Conservation (phyloP, 2,888 invertebrate species). For the Elysia crispata region DNA sequence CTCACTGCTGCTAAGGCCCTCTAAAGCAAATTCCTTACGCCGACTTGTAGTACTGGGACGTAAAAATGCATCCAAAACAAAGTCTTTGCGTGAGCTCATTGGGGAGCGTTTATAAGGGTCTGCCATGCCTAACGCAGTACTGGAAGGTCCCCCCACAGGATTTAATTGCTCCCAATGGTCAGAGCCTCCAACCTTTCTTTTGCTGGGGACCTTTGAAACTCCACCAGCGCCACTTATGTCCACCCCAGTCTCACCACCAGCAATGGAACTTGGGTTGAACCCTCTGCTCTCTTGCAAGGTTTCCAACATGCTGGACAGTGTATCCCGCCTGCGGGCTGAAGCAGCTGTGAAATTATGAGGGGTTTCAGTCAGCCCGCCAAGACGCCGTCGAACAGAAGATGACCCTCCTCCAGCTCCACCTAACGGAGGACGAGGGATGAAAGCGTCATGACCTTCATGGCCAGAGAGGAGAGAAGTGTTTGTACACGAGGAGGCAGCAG, state of each 20-base stretch:
- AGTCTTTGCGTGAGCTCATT: conserved; percentile 53
- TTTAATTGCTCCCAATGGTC: conserved; percentile 28
- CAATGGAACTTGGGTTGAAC: neutral
- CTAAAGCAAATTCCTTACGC: conserved; percentile 71
- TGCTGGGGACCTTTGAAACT: conserved; percentile 22
- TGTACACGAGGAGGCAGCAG: neutral
- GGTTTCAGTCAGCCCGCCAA: conserved; percentile 36
- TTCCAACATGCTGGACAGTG: conserved; percentile 41
- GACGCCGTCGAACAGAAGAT: conserved; percentile 23
- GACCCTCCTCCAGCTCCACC: neutral
- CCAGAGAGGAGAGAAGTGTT: conserved; percentile 9
- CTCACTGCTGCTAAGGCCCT: conserved; percentile 74
- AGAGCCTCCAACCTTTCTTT: conserved; percentile 38
- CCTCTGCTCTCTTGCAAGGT: conserved; percentile 31
- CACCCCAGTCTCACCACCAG: neutral
- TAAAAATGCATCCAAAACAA: conserved; percentile 53
- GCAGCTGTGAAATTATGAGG: conserved; percentile 42
- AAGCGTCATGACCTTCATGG: neutral
- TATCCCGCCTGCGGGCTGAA: conserved; percentile 43
- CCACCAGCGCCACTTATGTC: conserved; percentile 11
- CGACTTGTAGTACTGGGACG: conserved; percentile 66
- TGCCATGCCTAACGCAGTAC: neutral
- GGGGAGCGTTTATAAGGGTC: conserved; percentile 51
- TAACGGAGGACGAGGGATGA: conserved; percentile 36
- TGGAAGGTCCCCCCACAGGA: neutral